Conservation (phyloP, 2,797 vertebrate genomes). For the Carduelis carduelis region DNA sequence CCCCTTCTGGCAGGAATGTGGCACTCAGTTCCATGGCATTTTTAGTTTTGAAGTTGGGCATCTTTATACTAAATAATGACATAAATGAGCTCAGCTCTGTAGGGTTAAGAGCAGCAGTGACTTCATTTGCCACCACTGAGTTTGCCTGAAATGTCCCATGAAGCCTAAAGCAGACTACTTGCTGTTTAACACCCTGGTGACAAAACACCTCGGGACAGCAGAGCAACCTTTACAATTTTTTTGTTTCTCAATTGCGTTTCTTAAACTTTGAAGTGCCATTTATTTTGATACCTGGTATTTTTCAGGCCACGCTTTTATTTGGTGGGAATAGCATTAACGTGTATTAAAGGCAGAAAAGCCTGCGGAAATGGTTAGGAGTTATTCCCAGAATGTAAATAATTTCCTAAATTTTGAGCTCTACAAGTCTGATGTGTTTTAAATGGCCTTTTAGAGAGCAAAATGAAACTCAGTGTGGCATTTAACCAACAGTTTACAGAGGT, state of each 20-base stretch:
- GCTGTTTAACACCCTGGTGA: background rate
- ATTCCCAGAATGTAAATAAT: slow-evolving; percentile 60
- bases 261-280: slow-evolving; percentile 43
- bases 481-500: slow-evolving; percentile 72
- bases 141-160: background rate
- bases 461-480: slow-evolving; percentile 64
- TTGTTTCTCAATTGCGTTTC: slow-evolving; percentile 28
- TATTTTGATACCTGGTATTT: slow-evolving; percentile 62
- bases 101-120: background rate
- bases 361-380: slow-evolving; percentile 10
- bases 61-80: background rate
- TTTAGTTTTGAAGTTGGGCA: background rate
- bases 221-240: background rate
- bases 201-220: background rate
- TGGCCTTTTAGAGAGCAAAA: slow-evolving; percentile 69
- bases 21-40: background rate
- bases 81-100: background rate
- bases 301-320: slow-evolving; percentile 50
- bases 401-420: slow-evolving; percentile 37
- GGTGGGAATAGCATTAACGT: slow-evolving; percentile 46
- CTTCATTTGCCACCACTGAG: background rate
- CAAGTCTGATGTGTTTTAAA: slow-evolving; percentile 46
- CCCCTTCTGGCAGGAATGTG: background rate
- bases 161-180: background rate
- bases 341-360: slow-evolving; percentile 49